Evolutionary conservation across 2,888 invertebrate genomes (phyloP), one percentile per base, ranked within the genome.

Genomic region (Ptilodon capucinus): DNA sequence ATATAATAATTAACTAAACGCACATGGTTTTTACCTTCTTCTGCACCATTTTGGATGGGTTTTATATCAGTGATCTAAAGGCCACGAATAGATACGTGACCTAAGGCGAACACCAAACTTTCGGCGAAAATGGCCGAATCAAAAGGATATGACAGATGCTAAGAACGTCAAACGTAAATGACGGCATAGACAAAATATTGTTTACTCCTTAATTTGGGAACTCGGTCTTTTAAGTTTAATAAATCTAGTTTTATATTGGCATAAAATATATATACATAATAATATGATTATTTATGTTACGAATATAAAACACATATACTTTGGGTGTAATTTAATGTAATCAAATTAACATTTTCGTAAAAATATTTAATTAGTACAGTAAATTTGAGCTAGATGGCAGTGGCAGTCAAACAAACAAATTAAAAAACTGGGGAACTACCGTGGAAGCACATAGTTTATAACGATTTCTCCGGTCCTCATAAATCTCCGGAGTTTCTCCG

Each of bases 11-110:
- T 68, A 63, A 74, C 56, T 75, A 77, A 86, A 90, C 87, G 86
- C 87, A 88, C 88, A 85, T 89, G 76, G 77, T 54, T 78, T 87
- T 91, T 89, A 91, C 91, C 91, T 91, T 91, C 91, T 91, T 91
- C 85, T 91, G 91, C 85, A 91, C 91, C 91, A 91, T 91, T 80
- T 89, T 90, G 82, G 76, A 73, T 78, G 66, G 76, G 73, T 79
- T 86, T 86, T 84, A 86, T 65, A 57, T 72, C 63, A 71, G 82
- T 81, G 91, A 91, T 91, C 81, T 83, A 80, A 71, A 71, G 85
- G 87, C 84, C 90, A 90, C 91, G 89, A 82, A 78, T 52, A 75
- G 91, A 91, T 91, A 79, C 88, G 91, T 80, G 88, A 86, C 89
- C 84, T 51, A 78, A 81, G 78, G 68, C 61, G 68, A 82, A 84